Evolutionary conservation across 2,113 vertebrate genomes (phyloP), one percentile per base, ranked within the genome.

Genomic region (Natator depressus): DNA sequence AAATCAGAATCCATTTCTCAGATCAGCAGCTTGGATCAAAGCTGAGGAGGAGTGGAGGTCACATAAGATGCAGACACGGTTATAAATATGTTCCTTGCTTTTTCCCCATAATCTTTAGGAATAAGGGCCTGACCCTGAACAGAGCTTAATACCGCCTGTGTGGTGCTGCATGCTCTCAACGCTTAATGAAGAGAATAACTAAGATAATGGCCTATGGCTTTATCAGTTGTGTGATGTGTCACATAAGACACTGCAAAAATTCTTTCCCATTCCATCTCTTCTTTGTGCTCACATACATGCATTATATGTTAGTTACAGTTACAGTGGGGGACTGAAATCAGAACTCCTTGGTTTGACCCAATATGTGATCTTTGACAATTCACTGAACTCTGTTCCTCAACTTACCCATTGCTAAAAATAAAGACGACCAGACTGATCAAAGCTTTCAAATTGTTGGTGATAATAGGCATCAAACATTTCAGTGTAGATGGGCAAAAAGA

Each of bases 1-100:
- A 96, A 97, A 96, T 96, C 97, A 87, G 94, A 95, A 94, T 90
- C 95, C 62, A 85, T 93, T 93, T 94, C 85, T 94, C 0, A 3
- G 95, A 95, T 94, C 97, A 92, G 96, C 96, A 95, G 96, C 88
- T 82, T 3, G 89, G 95, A 93, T 96, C 94, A 79, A 29, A 59
- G 97, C 94, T 85, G 90, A 93, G 96, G 94, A 92, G 89, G 91
- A 96, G 97, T 96, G 69, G 93, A 95, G 96, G 96, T 97, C 97
- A 96, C 83, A 13, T 0, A 10, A 80, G 91, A 94, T 1, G 9
- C 95, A 95, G 92, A 85, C 38, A 17, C 91, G 88, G 65, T 10
- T 85, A 85, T 75, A 88, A 96, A 94, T 92, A 94, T 95, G 93
- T 87, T 81, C 83, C 65, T 82, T 49, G 89, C 81, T 85, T 80